Percentiles rank a stretch among this genome's conserved stretches.
Conservation (phyloP, 2,888 invertebrate genomes). For the Sesamia inferens region DNA sequence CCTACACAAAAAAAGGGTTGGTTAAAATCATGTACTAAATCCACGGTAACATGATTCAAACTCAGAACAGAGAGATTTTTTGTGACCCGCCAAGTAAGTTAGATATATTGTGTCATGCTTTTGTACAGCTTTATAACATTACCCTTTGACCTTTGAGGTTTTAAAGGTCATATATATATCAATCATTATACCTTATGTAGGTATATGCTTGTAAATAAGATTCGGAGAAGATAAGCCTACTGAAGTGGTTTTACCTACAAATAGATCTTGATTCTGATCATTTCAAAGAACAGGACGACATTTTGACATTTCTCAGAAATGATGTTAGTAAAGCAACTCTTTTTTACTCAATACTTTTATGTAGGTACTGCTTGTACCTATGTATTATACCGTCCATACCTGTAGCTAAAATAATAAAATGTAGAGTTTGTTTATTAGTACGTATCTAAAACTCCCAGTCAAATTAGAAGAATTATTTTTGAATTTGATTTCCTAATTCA, state of each 20-base stretch:
- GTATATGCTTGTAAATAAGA: neutral
- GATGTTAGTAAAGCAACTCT: neutral
- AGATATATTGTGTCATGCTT: too few relatives aligned
- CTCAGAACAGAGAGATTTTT: too few relatives aligned
- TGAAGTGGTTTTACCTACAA: slow-evolving; percentile 4
- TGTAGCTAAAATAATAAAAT: too few relatives aligned
- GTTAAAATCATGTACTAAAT: too few relatives aligned
- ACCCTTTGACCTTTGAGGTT: neutral
- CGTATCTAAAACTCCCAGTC: neutral
- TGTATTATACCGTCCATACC: neutral
- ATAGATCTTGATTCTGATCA: slow-evolving; percentile 7
- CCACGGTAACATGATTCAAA: neutral
- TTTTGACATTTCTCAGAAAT: slow-evolving; percentile 9
- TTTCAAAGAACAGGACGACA: neutral
- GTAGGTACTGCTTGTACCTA: neutral
- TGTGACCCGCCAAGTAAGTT: too few relatives aligned
- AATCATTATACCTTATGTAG: neutral
- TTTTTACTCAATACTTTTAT: neutral
- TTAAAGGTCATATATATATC: neutral
- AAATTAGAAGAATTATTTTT: neutral
- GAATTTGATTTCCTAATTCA: neutral
- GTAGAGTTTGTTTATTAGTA: neutral
- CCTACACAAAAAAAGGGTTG: too few relatives aligned
- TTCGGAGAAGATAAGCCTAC: slow-evolving; percentile 13
- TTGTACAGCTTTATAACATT: neutral